phyloP scores from a whole-genome alignment of 2,797 vertebrate genomes.

The Oreonectes daqikongensis region DNA sequence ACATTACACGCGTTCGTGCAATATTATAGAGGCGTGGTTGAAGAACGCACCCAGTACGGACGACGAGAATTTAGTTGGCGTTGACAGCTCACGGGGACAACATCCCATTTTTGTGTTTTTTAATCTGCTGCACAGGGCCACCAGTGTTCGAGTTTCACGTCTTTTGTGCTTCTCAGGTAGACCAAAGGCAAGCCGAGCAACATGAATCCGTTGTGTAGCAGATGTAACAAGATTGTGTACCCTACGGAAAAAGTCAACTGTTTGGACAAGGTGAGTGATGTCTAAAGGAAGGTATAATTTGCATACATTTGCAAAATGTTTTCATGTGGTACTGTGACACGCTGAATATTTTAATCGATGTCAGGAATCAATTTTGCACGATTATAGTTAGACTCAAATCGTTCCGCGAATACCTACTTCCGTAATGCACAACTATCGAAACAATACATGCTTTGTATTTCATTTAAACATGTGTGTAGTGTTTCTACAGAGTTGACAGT shows the following conservation, averaged over 20 bases:
- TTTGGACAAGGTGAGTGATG: slow-evolving; percentile 88
- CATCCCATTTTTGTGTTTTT: not conserved
- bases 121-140: not conserved
- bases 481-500: not conserved
- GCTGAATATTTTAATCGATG: not conserved
- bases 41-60: slow-evolving; percentile 41
- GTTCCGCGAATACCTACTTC: not conserved
- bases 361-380: not conserved
- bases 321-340: not conserved
- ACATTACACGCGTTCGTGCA: slow-evolving; percentile 42
- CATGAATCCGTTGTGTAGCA: slow-evolving; percentile 94
- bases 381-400: not conserved
- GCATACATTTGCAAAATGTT: not conserved
- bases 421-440: not conserved
- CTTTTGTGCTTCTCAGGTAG: slow-evolving; percentile 6
- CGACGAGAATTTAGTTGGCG: slow-evolving; percentile 1
- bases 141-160: not conserved
- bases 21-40: slow-evolving; percentile 45
- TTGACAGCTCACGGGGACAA: not conserved
- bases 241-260: slow-evolving; percentile 98
- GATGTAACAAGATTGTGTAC: slow-evolving; percentile 93
- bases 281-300: not conserved
- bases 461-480: not conserved
- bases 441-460: not conserved
- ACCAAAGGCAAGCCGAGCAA: slow-evolving; percentile 40